Evolutionary conservation across 2,797 vertebrate species (phyloP), one percentile per base, ranked within the genome.

Genomic region (Tauraco hartlaubi): DNA sequence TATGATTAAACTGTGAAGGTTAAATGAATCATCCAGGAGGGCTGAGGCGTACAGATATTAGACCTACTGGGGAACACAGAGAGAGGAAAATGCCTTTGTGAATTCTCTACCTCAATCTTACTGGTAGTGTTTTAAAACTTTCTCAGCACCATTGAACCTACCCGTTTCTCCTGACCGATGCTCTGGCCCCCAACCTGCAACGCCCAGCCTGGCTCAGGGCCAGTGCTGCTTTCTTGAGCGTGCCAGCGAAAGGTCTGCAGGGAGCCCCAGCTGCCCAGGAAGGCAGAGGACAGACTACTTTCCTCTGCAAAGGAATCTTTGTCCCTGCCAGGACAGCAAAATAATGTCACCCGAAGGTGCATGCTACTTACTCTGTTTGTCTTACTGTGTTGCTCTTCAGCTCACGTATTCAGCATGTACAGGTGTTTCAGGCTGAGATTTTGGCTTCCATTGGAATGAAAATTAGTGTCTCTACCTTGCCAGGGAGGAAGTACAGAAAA

Each of bases 1-100:
- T 89, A 76, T 75, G 88, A 88, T 85, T 88, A 76, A 93, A 84
- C 33, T 39, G 22, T 29, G 49, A 93, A 88, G 72, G 88, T 95
- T 92, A 92, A 93, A 93, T 90, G 63, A 92, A 69, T 88, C 68
- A 73, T 85, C 69, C 78, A 19, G 31, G 68, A 90, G 49, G 72
- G 54, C 59, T 85, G 75, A 76, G 64, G 68, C 2, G 1, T 82
- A n/a, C 78, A 64, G 67, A 39, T 87, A 12, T 49, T 75, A 54
- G 55, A 81, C 51, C 67, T 76, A 11, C 78, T 64, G 75, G 59
- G 58, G 68, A 88, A 28, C 41, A 66, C 26, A n/a, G 58, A 59
- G 56, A 58, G 82, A 90, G 46, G 54, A 77, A 86, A 75, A 88
- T 61, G 49, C 54, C 54, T 33, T 19, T 75, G 54, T 72, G 78